Evolutionary conservation across 2,113 vertebrate species (phyloP).

Genomic region (Hymenochirus boettgeri): DNA sequence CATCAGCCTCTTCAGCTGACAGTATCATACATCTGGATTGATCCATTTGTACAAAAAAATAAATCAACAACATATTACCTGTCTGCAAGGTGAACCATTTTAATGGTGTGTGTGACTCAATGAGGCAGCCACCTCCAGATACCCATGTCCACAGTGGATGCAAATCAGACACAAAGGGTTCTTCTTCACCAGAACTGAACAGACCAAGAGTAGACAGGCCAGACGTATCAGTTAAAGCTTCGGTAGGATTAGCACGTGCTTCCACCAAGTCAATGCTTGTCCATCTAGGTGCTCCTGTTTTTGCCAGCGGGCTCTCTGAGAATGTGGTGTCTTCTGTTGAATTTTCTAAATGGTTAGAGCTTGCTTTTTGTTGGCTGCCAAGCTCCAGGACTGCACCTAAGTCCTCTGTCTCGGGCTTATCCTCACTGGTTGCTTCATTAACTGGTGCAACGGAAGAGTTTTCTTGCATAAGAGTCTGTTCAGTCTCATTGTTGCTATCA

Average conservation of each 20-base stretch:
- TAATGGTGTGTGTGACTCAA: conserved; percentile 72
- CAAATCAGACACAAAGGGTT: conserved; percentile 67
- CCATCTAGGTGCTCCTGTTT: conserved; percentile 71
- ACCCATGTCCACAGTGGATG: conserved; percentile 90
- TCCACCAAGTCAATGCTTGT: conserved; percentile 90
- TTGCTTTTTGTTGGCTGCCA: conserved; percentile 32
- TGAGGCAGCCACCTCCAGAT: conserved; percentile 78
- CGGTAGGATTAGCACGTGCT: conserved; percentile 57
- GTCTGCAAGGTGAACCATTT: conserved; percentile 77
- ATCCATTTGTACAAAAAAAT: no score
- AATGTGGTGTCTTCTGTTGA: conserved; percentile 26
- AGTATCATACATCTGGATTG: no score
- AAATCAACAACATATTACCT: conserved; percentile 61
- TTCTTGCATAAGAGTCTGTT: conserved; percentile 36
- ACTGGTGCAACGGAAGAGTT: neutral
- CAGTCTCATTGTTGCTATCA: conserved; percentile 64
- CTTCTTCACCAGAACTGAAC: conserved; percentile 71
- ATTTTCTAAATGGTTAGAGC: neutral
- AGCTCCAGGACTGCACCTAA: conserved; percentile 14
- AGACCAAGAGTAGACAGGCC: conserved; percentile 74
- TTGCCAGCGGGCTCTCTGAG: conserved; percentile 45
- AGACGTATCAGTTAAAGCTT: conserved; percentile 60
- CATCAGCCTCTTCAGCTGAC: no score
- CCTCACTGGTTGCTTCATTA: neutral
- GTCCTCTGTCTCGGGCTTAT: conserved; percentile 44